phyloP scores from a whole-genome alignment of 2,113 vertebrate species.

The Tachuris rubrigastra region DNA sequence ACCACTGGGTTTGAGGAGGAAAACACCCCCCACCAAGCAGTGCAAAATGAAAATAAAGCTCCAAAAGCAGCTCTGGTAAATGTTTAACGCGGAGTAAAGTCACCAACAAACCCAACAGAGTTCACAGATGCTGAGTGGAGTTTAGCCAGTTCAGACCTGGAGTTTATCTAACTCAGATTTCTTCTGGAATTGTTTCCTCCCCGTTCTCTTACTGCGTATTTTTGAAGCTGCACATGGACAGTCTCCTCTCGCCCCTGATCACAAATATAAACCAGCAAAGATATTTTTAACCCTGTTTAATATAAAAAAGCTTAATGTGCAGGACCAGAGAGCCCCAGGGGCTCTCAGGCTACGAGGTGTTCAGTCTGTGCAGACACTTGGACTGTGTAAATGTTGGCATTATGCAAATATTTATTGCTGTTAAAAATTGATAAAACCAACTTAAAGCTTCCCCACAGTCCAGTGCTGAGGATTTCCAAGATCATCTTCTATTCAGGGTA shows the following conservation, averaged over 20 bases:
- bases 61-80: background rate
- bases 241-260: background rate
- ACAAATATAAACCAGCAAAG: background rate
- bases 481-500: background rate
- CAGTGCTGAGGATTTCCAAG: background rate
- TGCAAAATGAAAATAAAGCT: background rate
- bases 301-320: background rate
- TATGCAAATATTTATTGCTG: background rate
- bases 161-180: background rate
- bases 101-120: background rate
- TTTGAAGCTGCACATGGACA: background rate
- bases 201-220: accelerated
- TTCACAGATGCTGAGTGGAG: background rate
- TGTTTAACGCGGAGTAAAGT: background rate
- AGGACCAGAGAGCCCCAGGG: background rate
- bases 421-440: background rate
- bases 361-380: background rate
- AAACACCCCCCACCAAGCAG: accelerated
- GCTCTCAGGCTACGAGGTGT: background rate
- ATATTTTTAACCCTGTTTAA: background rate
- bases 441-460: background rate
- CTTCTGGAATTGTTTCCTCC: background rate
- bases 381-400: background rate
- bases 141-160: background rate
- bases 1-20: accelerated